phyloP scores from a whole-genome alignment of 2,888 invertebrate genomes.

The Aspidiotus destructor region DNA sequence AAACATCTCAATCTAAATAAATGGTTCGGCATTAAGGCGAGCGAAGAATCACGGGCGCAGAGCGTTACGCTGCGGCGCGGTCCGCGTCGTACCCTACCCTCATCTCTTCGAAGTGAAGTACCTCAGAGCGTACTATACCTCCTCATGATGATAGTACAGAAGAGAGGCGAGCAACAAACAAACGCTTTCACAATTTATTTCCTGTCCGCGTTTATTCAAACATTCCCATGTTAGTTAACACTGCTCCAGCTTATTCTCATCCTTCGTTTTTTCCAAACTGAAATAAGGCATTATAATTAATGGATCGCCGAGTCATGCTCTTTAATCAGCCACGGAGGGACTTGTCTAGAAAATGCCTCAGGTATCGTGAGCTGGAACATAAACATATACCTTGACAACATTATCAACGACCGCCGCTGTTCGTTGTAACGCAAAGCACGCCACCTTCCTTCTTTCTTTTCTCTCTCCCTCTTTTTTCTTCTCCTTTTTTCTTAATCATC shows the following conservation, averaged over 20 bases:
- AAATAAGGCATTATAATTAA: conserved; percentile 33
- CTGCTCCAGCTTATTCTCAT: conserved; percentile 22
- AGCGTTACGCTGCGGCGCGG: too few species aligned
- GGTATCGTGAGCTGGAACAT: conserved; percentile 33
- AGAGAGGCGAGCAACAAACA: neutral
- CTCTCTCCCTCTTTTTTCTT: conserved; percentile 1
- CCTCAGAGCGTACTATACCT: too few species aligned
- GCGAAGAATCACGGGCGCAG: too few species aligned
- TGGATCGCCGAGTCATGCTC: conserved; percentile 33
- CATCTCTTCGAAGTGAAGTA: too few species aligned
- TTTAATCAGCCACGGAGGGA: conserved; percentile 33
- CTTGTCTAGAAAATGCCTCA: conserved; percentile 31
- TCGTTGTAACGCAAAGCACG: conserved; percentile 26
- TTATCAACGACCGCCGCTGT: conserved; percentile 29
- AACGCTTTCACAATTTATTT: conserved; percentile 15
- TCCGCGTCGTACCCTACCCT: too few species aligned
- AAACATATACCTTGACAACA: conserved; percentile 33
- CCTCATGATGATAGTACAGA: too few species aligned
- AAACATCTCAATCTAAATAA: too few species aligned
- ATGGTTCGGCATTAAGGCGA: too few species aligned
- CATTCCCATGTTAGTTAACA: conserved; percentile 33
- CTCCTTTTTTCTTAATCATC: conserved; percentile 17
- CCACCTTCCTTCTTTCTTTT: conserved; percentile 20
- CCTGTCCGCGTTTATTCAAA: conserved; percentile 25
- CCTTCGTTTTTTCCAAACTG: conserved; percentile 28